Base-by-base conservation (phyloP, 2,797 vertebrate genomes). In the Dromococcyx pavoninus region DNA sequence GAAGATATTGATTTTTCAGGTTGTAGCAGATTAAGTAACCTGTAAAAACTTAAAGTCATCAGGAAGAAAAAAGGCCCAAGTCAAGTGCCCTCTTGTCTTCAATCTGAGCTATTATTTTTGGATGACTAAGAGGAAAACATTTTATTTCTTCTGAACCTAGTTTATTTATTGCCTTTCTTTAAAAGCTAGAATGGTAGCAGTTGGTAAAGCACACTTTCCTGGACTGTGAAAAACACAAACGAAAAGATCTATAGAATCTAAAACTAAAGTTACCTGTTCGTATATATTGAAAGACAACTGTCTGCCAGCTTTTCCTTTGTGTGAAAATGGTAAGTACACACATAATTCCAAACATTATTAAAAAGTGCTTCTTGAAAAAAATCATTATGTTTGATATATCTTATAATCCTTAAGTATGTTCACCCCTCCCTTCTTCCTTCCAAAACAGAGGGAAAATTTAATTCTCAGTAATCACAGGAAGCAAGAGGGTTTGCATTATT, bases 1-100 rank as follows among this genome's bases (percentile, higher is more conserved):
- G 71, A 95, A 91, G 51, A 32, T 92, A 96, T 91, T 79, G 95
- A 95, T 95, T 95, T 91, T 93, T 69, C 70, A 65, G 43, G 30
- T 94, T 92, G 91, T 79, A 81, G 56, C 58, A 82, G 84, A 94
- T 95, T 91, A 93, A 86, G 46, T 76, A 92, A 92, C 46, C 91
- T 76, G 70, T 90, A 62, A 80, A 95, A 93, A n/a, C 6, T 46
- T 39, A 51, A 94, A 86, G 23, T 66, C 39, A 70, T 84, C 66
- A 84, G 28, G 24, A 88, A 65, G 33, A 56, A 81, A 88, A 89
- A 93, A 72, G 19, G 28, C 62, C 39, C 1, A 7, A 84, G 39
- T 70, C 66, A 91, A 88, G 14, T 41, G 43, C 13, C 17, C 9
- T 78, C 32, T 35, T 33, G 28, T 37, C 83, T 83, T 88, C 50